Conservation (phyloP, 1,140 invertebrate species). For the Magallana gigas region DNA sequence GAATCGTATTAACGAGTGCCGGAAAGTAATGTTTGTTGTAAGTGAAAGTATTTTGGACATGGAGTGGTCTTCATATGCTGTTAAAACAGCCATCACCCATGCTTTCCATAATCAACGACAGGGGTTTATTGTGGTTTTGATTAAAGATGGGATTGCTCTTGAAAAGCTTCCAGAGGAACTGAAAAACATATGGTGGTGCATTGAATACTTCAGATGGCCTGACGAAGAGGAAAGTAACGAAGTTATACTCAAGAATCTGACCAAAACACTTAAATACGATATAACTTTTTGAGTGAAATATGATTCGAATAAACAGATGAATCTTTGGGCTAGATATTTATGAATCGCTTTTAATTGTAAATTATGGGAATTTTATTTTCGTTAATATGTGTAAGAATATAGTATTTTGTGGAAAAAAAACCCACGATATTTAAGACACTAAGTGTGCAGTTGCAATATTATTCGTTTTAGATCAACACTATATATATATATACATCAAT, state of each 20-base stretch:
- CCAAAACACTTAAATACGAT: not conserved
- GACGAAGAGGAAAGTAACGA: not conserved
- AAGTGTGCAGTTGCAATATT: no score
- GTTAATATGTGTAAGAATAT: no score
- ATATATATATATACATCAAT: no score
- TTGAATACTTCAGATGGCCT: not conserved
- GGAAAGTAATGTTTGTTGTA: not conserved
- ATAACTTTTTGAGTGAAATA: no score
- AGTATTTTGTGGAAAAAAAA: no score
- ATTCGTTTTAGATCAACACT: no score
- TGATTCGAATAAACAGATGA: no score
- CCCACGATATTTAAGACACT: no score
- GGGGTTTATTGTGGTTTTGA: not conserved
- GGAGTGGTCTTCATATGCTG: not conserved
- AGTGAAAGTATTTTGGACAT: not conserved
- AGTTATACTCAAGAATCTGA: not conserved
- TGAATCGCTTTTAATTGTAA: no score
- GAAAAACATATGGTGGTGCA: slow-evolving; percentile 1
- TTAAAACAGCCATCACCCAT: not conserved
- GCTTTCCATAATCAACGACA: not conserved
- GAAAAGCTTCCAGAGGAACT: not conserved
- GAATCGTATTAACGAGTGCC: not conserved
- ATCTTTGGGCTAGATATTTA: no score
- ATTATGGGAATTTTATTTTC: no score
- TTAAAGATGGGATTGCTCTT: not conserved